Evolutionary conservation across 2,797 vertebrate species (phyloP).

Genomic region (Glyptemys insculpta): DNA sequence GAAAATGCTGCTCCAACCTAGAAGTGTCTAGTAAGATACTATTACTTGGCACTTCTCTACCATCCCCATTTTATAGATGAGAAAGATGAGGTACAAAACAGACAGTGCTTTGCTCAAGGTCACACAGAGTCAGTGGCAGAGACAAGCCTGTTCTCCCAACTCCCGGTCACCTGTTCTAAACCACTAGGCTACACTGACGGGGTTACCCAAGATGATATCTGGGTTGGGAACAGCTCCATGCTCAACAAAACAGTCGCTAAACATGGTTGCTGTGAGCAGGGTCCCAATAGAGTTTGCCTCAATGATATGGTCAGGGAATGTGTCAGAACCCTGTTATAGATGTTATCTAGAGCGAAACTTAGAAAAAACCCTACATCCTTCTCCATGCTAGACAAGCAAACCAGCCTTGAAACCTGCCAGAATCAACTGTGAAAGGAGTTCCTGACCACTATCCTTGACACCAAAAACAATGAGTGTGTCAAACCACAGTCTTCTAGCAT

Average conservation of each 20-base stretch:
- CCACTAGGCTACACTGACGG: not conserved
- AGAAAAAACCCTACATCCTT: not conserved
- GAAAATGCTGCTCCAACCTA: not conserved
- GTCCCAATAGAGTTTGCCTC: not conserved
- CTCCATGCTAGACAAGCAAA: not conserved
- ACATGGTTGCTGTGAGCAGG: not conserved
- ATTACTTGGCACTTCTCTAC: not conserved
- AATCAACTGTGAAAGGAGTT: too few species aligned
- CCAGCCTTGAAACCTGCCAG: too few species aligned
- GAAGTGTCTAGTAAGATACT: not conserved
- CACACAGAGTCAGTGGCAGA: not conserved
- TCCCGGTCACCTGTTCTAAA: not conserved
- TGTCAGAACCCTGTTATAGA: not conserved
- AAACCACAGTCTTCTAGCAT: too few species aligned
- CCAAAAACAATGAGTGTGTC: too few species aligned
- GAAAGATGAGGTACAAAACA: not conserved
- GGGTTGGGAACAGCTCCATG: not conserved
- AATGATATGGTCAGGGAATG: not conserved
- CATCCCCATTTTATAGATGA: not conserved
- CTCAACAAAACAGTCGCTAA: not conserved
- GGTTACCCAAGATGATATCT: not conserved
- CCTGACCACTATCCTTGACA: too few species aligned
- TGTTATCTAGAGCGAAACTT: not conserved
- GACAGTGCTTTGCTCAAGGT: not conserved
- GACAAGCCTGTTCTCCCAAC: not conserved